These are phyloP conservation scores for Cartodere bifasciata DNA, from an alignment of 2,888 invertebrate genomes.

Conservation along the genomic window DNA sequence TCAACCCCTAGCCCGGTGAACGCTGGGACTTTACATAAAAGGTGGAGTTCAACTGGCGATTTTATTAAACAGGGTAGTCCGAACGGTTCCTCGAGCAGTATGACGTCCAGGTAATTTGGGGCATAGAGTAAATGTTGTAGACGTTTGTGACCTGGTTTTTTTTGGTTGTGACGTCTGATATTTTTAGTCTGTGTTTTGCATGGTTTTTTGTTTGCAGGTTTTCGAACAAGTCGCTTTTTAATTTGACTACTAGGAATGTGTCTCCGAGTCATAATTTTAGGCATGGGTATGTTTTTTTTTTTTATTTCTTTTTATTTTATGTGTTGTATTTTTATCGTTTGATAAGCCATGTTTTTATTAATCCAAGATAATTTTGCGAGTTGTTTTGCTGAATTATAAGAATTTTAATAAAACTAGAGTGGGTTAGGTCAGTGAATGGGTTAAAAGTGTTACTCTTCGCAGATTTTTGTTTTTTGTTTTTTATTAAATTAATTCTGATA, in stretches of 20 bases:
- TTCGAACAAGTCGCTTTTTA: slow-evolving; percentile 58
- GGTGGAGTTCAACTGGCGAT: slow-evolving; percentile 78
- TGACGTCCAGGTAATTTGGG: slow-evolving; percentile 34
- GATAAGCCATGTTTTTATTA: no score
- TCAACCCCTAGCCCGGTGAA: slow-evolving; percentile 36
- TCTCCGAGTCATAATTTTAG: slow-evolving; percentile 46
- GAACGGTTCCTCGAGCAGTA: no score
- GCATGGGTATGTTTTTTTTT: slow-evolving; percentile 51
- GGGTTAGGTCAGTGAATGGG: no score
- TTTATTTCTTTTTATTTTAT: slow-evolving; percentile 21
- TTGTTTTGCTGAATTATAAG: no score
- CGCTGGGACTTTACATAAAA: slow-evolving; percentile 46
- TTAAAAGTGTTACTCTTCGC: no score
- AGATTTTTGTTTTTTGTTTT: no score
- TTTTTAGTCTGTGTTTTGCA: slow-evolving; percentile 28
- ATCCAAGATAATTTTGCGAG: no score
- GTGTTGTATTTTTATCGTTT: no score
- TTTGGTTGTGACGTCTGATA: slow-evolving; percentile 19
- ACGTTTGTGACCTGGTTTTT: no score
- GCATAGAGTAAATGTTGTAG: no score
- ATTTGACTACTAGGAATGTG: slow-evolving; percentile 51
- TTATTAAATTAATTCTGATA: no score
- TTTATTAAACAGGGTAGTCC: slow-evolving; percentile 58
- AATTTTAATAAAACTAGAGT: no score
- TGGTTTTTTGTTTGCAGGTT: slow-evolving; percentile 46